Conservation (phyloP, 1,140 invertebrate species). For the Bombyx mori region DNA sequence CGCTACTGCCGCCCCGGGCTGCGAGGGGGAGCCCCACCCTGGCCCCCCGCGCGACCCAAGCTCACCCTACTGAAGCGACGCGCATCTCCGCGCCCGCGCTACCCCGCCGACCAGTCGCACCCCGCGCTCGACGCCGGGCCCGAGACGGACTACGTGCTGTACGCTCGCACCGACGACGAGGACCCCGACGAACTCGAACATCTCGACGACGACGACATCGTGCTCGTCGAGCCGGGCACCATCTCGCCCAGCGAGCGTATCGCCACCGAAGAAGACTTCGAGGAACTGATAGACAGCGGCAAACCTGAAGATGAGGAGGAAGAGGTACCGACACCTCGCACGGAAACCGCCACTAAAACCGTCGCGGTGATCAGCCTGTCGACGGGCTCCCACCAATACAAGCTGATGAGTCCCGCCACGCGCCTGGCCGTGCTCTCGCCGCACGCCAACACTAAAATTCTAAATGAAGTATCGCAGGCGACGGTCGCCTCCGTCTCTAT, state of each 20-base stretch:
- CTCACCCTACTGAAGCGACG: conserved; percentile 61
- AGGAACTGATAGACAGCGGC: conserved; percentile 73
- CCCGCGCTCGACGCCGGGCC: conserved; percentile 67
- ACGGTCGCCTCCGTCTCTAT: conserved; percentile 72
- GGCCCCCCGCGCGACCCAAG: conserved; percentile 42
- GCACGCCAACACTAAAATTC: conserved; percentile 62
- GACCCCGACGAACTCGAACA: conserved; percentile 67
- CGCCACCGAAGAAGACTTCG: conserved; percentile 75
- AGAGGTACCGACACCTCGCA: conserved; percentile 47
- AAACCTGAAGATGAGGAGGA: conserved; percentile 66
- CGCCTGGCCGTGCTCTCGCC: conserved; percentile 57
- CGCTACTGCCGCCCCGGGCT: conserved; percentile 73
- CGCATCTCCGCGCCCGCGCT: conserved; percentile 65
- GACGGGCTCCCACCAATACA: conserved; percentile 63
- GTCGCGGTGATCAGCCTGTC: conserved; percentile 67
- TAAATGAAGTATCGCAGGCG: conserved; percentile 66
- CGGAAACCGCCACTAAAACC: conserved; percentile 66
- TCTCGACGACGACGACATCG: conserved; percentile 74
- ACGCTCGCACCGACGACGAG: conserved; percentile 60
- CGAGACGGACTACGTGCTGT: conserved; percentile 75
- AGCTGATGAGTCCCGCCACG: conserved; percentile 55
- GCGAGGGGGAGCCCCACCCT: conserved; percentile 11
- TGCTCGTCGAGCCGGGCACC: conserved; percentile 73
- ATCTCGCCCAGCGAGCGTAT: conserved; percentile 75
- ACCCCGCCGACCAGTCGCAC: conserved; percentile 29